A percentile compares a stretch with the other conserved stretches of the same genome.
phyloP scores from a whole-genome alignment of 2,113 vertebrate genomes.

The Prunella fulvescens region DNA sequence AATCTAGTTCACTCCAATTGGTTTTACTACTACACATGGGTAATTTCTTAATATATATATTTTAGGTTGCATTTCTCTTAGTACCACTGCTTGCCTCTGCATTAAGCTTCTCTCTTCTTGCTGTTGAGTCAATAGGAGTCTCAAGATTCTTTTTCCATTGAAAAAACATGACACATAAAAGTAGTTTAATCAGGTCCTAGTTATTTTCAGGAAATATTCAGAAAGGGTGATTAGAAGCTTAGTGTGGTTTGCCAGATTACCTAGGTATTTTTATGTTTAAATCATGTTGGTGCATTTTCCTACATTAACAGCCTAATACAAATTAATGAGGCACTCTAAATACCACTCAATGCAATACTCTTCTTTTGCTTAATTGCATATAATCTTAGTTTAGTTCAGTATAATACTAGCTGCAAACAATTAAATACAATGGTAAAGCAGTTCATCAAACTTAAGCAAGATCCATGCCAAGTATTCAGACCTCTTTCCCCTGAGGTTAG shows the following conservation, averaged over 20 bases:
- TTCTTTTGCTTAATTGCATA: conserved; percentile 54
- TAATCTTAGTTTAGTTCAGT: conserved; percentile 56
- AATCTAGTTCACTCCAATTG: background rate
- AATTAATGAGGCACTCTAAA: conserved; percentile 43
- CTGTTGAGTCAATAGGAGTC: background rate
- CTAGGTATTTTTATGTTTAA: conserved; percentile 5
- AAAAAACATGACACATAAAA: background rate
- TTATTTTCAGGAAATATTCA: background rate
- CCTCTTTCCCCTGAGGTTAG: background rate
- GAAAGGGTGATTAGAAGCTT: background rate
- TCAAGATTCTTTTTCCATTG: background rate
- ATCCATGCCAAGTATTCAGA: conserved; percentile 28
- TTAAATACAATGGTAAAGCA: conserved; percentile 48
- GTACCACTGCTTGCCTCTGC: background rate
- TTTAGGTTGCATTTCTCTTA: background rate
- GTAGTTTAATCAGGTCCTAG: background rate
- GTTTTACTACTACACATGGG: background rate
- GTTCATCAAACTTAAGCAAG: conserved; percentile 63
- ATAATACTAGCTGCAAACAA: conserved; percentile 59
- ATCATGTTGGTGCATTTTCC: background rate
- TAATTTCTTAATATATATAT: background rate
- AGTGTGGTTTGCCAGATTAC: background rate
- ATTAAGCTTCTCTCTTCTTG: background rate
- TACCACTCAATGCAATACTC: background rate
- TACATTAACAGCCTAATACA: conserved; percentile 38